phyloP scores from a whole-genome alignment of 2,113 vertebrate genomes.

The Brachyhypopomus gauderio region DNA sequence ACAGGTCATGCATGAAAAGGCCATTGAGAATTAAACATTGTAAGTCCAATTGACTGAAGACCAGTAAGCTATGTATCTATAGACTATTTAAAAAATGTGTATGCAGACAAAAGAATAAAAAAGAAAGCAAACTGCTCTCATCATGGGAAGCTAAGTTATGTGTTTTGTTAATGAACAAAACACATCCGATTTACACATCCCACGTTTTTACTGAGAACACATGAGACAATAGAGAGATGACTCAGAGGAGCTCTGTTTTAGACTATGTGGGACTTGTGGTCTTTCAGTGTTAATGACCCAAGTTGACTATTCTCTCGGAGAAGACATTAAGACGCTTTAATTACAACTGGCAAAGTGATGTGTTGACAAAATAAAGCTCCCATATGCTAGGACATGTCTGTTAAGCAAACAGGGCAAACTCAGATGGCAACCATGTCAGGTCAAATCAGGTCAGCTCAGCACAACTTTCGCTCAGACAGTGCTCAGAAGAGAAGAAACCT shows the following conservation, averaged over 20 bases:
- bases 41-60: too few species aligned
- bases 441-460: constrained; percentile 61
- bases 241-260: constrained; percentile 17
- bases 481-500: constrained; percentile 13
- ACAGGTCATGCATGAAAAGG: too few species aligned
- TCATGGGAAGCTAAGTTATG: background rate
- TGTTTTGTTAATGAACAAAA: background rate
- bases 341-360: constrained; percentile 48
- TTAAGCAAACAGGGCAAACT: constrained; percentile 49
- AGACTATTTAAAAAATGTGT: background rate
- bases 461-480: constrained; percentile 47
- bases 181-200: background rate
- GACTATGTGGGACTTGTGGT: constrained; percentile 25
- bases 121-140: background rate
- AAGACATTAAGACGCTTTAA: constrained; percentile 42
- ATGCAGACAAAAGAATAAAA: background rate
- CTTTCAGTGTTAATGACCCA: constrained; percentile 59
- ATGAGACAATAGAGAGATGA: background rate
- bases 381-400: background rate
- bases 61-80: background rate
- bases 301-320: constrained; percentile 48
- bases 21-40: too few species aligned
- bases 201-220: background rate
- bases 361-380: constrained; percentile 53
- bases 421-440: constrained; percentile 35